phyloP scores from a whole-genome alignment of 2,113 vertebrate species.

The Axis porcinus region DNA sequence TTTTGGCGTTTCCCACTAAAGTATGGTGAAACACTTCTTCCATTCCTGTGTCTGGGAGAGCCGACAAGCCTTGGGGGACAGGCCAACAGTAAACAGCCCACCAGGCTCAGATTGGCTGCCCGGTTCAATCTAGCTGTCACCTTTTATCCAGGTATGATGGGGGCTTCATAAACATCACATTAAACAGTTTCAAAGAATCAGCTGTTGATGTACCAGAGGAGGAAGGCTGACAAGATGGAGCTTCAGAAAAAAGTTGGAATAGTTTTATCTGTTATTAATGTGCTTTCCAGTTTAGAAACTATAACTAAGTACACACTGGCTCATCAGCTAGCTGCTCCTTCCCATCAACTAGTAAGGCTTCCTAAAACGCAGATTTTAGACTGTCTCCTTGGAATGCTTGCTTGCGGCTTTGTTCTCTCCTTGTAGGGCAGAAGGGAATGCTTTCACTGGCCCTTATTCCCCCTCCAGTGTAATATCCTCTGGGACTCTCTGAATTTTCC shows the following conservation, averaged over 20 bases:
- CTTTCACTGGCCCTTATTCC: accelerated
- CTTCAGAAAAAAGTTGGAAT: not conserved
- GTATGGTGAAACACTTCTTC: not conserved
- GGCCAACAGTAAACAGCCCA: not conserved
- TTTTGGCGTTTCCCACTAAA: not conserved
- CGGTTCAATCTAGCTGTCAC: accelerated
- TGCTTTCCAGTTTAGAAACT: not conserved
- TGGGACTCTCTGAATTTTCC: not conserved
- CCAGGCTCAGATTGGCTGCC: not conserved
- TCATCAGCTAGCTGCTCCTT: not conserved
- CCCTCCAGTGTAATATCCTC: not conserved
- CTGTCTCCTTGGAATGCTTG: accelerated
- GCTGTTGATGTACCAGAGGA: not conserved
- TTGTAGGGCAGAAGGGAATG: not conserved
- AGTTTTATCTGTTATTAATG: not conserved
- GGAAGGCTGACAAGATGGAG: not conserved
- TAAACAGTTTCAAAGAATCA: not conserved
- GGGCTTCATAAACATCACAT: not conserved
- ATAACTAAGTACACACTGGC: accelerated
- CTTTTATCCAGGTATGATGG: not conserved
- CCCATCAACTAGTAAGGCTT: not conserved
- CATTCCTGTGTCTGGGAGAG: not conserved
- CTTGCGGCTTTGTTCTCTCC: not conserved
- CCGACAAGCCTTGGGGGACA: not conserved
- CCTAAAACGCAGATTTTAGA: not conserved